phyloP scores from a whole-genome alignment of 2,113 vertebrate genomes.

The Alethe diademata region DNA sequence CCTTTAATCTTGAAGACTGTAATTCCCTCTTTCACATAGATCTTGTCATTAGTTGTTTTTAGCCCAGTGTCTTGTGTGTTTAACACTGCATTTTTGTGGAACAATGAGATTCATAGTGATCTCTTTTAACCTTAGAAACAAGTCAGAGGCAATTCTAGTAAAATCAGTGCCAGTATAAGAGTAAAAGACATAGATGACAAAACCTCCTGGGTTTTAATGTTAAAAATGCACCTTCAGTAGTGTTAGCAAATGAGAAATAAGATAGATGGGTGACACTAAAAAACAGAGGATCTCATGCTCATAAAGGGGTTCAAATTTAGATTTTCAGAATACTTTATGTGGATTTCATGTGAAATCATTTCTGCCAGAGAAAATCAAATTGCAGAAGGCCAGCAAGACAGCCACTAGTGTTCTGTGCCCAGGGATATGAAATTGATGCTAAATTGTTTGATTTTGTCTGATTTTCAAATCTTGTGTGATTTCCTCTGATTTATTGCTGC shows the following conservation, averaged over 20 bases:
- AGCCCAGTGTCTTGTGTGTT: not conserved
- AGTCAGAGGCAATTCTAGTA: not conserved
- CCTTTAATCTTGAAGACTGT: not conserved
- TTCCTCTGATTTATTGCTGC: not conserved
- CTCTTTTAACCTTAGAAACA: not conserved
- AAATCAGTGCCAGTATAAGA: not conserved
- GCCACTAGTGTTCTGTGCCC: not conserved
- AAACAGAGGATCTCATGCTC: not conserved
- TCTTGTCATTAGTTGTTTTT: not conserved
- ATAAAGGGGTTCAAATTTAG: rapidly evolving
- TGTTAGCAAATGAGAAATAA: not conserved
- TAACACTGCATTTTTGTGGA: not conserved
- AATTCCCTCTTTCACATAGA: not conserved
- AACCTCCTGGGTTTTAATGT: not conserved
- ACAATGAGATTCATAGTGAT: not conserved
- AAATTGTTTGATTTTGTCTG: not conserved
- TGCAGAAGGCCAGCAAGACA: not conserved
- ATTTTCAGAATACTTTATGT: not conserved
- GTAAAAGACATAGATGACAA: not conserved
- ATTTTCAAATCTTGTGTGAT: not conserved
- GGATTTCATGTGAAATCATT: not conserved
- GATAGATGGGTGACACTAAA: not conserved
- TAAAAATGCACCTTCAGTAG: not conserved
- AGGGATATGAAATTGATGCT: not conserved
- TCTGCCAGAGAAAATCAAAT: not conserved